These are phyloP conservation scores for Andrena haemorrhoa DNA, from an alignment of 2,888 invertebrate genomes.

Conservation along the genomic window DNA sequence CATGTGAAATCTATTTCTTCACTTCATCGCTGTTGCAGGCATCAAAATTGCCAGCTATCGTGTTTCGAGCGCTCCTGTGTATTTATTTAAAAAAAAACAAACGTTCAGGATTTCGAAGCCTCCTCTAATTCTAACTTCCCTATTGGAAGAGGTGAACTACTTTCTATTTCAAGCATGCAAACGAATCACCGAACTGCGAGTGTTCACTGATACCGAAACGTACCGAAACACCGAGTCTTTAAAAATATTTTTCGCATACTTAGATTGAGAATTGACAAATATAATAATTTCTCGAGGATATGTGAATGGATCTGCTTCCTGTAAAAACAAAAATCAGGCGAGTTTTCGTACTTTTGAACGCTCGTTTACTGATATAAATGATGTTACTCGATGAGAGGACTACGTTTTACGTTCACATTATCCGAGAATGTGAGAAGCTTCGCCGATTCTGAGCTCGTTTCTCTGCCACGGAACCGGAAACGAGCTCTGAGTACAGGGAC, in stretches of 20 bases:
- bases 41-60: not conserved
- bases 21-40: not conserved
- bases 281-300: not conserved
- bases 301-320: not conserved
- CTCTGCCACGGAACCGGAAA: slow-evolving; percentile 43
- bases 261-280: not conserved
- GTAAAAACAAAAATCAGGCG: not conserved
- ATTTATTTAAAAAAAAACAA: not conserved
- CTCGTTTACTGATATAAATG: not conserved
- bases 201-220: no score
- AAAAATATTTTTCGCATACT: not conserved
- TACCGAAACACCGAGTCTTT: not conserved
- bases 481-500: slow-evolving; percentile 46
- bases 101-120: not conserved
- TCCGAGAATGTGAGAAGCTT: slow-evolving; percentile 28
- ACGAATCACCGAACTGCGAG: no score
- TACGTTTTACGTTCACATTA: slow-evolving; percentile 7
- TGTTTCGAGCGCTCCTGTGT: not conserved
- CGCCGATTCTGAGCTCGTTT: slow-evolving; percentile 54
- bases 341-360: not conserved
- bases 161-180: not conserved
- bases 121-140: not conserved
- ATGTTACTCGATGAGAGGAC: slow-evolving; percentile 27
- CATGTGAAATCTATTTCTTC: no score
- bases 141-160: not conserved